Percentiles rank a stretch among this genome's conserved stretches.
phyloP scores from a whole-genome alignment of 2,888 invertebrate genomes.

The Ptilodon capucinus region DNA sequence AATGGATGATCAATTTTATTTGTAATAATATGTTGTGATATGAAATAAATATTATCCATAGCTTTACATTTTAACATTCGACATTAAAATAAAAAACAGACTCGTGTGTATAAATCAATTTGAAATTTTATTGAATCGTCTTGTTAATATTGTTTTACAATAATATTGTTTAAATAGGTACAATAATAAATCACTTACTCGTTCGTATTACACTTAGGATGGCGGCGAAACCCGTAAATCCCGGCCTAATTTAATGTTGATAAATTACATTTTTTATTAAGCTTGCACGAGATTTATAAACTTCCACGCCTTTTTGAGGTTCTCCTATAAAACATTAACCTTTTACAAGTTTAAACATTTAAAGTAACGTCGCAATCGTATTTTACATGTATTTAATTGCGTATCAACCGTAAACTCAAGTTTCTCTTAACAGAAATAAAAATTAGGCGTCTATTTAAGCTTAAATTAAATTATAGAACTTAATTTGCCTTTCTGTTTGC shows the following conservation, averaged over 20 bases:
- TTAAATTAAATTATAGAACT: constrained; percentile 23
- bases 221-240: constrained; percentile 15
- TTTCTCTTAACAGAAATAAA: constrained; percentile 21
- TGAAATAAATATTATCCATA: no score
- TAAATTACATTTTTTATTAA: constrained; percentile 32
- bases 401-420: constrained; percentile 18
- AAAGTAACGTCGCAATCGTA: not conserved
- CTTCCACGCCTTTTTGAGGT: constrained; percentile 14
- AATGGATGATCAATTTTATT: no score
- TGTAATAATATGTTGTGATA: no score
- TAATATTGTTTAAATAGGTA: constrained; percentile 21
- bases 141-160: constrained; percentile 31
- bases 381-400: constrained; percentile 4
- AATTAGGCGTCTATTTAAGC: constrained; percentile 27
- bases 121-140: constrained; percentile 25
- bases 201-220: constrained; percentile 17
- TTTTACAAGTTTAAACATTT: not conserved
- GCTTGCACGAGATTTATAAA: constrained; percentile 25
- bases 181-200: constrained; percentile 34
- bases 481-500: constrained; percentile 27
- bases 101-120: constrained; percentile 10
- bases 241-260: constrained; percentile 25
- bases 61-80: no score
- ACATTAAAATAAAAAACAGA: not conserved
- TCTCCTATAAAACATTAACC: not conserved